These are phyloP conservation scores for Zaprionus gabonicus DNA, from an alignment of 1,140 invertebrate species.

Conservation along the genomic window DNA sequence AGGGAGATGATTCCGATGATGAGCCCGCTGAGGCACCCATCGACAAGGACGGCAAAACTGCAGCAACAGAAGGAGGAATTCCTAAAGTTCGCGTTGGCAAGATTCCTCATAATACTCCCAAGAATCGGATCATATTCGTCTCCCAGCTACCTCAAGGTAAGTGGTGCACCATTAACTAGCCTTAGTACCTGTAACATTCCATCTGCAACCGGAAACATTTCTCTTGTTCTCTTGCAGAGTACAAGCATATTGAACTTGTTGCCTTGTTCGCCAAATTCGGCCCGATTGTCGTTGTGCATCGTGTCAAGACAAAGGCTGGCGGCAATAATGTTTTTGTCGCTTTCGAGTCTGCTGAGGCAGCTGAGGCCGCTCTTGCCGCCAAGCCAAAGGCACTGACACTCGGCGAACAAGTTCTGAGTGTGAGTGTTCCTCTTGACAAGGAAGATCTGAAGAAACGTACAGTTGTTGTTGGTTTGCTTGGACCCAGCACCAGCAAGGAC, in stretches of 20 bases:
- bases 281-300: constrained; percentile 36
- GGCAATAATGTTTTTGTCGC: constrained; percentile 35
- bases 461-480: constrained; percentile 51
- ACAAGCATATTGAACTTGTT: constrained; percentile 53
- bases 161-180: background rate
- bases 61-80: constrained; percentile 43
- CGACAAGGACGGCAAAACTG: constrained; percentile 28
- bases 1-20: constrained; percentile 52
- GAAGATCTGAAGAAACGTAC: constrained; percentile 28
- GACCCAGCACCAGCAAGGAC: constrained; percentile 26
- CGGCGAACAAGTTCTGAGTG: constrained; percentile 18
- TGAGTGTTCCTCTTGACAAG: constrained; percentile 16
- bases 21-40: constrained; percentile 45
- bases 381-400: constrained; percentile 52
- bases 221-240: constrained; percentile 33
- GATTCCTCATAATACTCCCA: constrained; percentile 47
- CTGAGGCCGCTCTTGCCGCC: constrained; percentile 54
- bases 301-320: constrained; percentile 31
- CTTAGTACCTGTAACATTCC: background rate
- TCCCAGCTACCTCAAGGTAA: constrained; percentile 59
- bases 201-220: background rate
- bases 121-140: constrained; percentile 34
- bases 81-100: constrained; percentile 50
- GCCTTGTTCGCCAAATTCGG: constrained; percentile 68
- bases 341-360: constrained; percentile 51